These are phyloP conservation scores for Apocrypta bakeri DNA, from an alignment of 1,140 invertebrate genomes.

Conservation along the genomic window DNA sequence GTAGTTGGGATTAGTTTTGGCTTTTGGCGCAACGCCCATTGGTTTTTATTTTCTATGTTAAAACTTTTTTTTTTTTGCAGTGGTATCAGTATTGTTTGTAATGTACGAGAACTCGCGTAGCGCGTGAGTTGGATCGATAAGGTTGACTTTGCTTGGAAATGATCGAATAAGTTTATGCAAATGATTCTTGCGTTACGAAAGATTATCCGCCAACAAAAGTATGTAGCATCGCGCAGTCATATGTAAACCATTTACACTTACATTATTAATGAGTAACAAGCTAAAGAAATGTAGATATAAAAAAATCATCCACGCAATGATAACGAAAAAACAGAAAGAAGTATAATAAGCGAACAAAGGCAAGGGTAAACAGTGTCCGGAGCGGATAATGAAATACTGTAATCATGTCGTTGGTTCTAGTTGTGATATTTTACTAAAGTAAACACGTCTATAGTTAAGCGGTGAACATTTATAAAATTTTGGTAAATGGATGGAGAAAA, in stretches of 20 bases:
- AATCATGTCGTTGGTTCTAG: constrained; percentile 72
- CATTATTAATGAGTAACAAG: constrained; percentile 45
- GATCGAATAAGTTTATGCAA: background rate
- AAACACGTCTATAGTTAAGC: constrained; percentile 58
- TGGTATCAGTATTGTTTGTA: background rate
- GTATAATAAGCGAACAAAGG: constrained; percentile 49
- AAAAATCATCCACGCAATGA: constrained; percentile 18
- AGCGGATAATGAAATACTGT: constrained; percentile 61
- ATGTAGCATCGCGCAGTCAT: constrained; percentile 54
- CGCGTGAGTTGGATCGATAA: background rate
- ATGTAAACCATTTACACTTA: constrained; percentile 56
- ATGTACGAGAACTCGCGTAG: background rate
- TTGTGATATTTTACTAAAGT: constrained; percentile 73
- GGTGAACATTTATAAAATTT: constrained; percentile 57
- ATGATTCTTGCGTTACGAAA: constrained; percentile 7
- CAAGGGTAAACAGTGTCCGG: constrained; percentile 52
- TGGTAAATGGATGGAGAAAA: constrained; percentile 49
- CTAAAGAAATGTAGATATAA: background rate
- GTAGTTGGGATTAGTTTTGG: background rate
- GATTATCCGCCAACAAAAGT: constrained; percentile 54
- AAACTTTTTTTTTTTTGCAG: background rate
- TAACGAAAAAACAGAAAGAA: constrained; percentile 48
- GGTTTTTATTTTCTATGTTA: background rate
- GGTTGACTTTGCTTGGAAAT: background rate
- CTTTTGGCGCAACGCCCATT: background rate